Conservation (phyloP, 1,140 invertebrate genomes). For the Fragariocoptes setiger region DNA sequence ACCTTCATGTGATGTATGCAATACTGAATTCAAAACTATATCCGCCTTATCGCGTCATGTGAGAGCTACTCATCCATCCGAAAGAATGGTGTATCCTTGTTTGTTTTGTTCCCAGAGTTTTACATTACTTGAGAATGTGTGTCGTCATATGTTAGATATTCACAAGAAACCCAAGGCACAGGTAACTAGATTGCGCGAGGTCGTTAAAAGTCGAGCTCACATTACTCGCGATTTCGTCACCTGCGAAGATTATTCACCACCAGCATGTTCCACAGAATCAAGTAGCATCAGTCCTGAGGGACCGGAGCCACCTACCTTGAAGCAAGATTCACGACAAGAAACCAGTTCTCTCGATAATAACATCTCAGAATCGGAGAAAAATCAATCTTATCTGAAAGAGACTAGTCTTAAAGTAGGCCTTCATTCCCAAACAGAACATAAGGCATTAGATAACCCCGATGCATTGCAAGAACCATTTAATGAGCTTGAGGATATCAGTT, state of each 20-base stretch:
- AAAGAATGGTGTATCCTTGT: slow-evolving; percentile 15
- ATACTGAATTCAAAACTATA: slow-evolving; percentile 11
- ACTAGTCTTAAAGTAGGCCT: too few species aligned
- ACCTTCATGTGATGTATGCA: slow-evolving; percentile 13
- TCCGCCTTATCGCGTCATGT: slow-evolving; percentile 16
- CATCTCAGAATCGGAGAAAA: too few species aligned
- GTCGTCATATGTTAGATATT: slow-evolving; percentile 14
- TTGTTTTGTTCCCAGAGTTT: slow-evolving; percentile 16
- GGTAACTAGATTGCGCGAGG: slow-evolving; percentile 14
- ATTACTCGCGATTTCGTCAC: neutral
- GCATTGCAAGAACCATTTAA: too few species aligned
- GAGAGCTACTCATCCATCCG: slow-evolving; percentile 14
- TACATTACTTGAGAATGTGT: slow-evolving; percentile 15
- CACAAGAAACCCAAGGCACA: slow-evolving; percentile 16
- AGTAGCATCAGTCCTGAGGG: too few species aligned
- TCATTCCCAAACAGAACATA: too few species aligned
- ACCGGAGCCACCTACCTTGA: too few species aligned
- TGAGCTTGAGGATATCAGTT: too few species aligned
- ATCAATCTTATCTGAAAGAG: too few species aligned
- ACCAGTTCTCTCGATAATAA: too few species aligned
- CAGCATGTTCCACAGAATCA: too few species aligned
- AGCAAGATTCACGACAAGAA: too few species aligned
- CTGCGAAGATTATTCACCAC: neutral
- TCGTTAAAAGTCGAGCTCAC: slow-evolving; percentile 10
- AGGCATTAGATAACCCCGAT: too few species aligned